Conservation (phyloP, 2,888 invertebrate genomes). For the Crioceris asparagi region DNA sequence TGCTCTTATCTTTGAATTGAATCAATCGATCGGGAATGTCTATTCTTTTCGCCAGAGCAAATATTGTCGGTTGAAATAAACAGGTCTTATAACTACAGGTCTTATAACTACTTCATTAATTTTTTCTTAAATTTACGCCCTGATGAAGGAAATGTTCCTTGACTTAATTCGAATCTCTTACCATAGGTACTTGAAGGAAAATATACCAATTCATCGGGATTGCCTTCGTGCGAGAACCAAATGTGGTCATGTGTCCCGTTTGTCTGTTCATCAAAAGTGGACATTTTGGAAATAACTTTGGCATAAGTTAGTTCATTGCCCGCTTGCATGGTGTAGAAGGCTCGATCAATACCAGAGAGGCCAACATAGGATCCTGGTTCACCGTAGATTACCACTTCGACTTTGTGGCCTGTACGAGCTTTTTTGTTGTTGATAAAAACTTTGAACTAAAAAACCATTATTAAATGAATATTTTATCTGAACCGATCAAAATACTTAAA, state of each 20-base stretch:
- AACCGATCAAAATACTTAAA: not conserved
- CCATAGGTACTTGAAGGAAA: slow-evolving; percentile 76
- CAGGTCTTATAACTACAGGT: no score
- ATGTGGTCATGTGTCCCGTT: slow-evolving; percentile 75
- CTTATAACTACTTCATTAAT: no score
- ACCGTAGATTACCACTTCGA: slow-evolving; percentile 88
- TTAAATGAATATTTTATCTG: not conserved
- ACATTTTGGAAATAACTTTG: slow-evolving; percentile 78
- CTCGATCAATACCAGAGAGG: slow-evolving; percentile 78
- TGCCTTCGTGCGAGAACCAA: slow-evolving; percentile 77
- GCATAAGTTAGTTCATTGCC: slow-evolving; percentile 84
- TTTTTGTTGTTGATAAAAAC: slow-evolving; percentile 85
- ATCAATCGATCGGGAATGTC: no score
- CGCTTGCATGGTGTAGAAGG: slow-evolving; percentile 87
- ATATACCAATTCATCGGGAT: slow-evolving; percentile 74
- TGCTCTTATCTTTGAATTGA: no score
- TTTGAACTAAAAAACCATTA: slow-evolving; percentile 49
- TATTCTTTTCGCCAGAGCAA: no score
- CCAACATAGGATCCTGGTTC: slow-evolving; percentile 93
- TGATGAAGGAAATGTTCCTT: no score
- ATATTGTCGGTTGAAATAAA: no score
- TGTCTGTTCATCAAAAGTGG: slow-evolving; percentile 72
- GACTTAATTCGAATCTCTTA: not conserved
- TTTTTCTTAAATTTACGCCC: no score
- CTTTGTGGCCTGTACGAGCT: slow-evolving; percentile 83